Evolutionary conservation across 2,888 invertebrate species (phyloP).

Genomic region (Oxystoma pomonae): DNA sequence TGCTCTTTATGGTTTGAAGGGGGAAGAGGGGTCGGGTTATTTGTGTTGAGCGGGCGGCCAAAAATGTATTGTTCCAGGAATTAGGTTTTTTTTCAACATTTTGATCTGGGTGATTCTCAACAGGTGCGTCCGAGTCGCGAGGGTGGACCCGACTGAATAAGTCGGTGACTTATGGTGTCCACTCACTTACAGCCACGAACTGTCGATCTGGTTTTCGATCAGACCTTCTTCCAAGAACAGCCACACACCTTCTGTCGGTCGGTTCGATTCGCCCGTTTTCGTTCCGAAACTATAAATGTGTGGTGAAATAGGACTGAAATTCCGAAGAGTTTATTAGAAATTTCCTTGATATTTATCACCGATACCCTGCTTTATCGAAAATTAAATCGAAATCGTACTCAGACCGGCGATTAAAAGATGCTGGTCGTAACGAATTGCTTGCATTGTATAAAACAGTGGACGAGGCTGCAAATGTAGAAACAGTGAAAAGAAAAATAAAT

Average conservation of each 20-base stretch:
- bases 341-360: not conserved
- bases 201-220: not conserved
- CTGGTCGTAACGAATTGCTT: not conserved
- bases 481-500: not conserved
- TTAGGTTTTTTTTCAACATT: too few relatives aligned
- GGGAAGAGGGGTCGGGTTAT: too few relatives aligned
- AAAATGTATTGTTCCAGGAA: too few relatives aligned
- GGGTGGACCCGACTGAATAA: too few relatives aligned
- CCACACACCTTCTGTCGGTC: not conserved
- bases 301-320: not conserved
- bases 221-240: not conserved
- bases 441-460: not conserved
- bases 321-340: not conserved
- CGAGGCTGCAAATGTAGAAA: not conserved
- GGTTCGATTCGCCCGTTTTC: not conserved
- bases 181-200: not conserved
- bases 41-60: too few relatives aligned
- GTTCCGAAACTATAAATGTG: not conserved
- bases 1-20: too few relatives aligned
- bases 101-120: too few relatives aligned
- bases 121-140: too few relatives aligned
- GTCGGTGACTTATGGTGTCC: not conserved
- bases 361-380: not conserved
- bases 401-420: not conserved
- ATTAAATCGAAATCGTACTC: not conserved